A percentile compares a stretch with the other conserved stretches of the same genome.
Conservation (phyloP, 1,140 invertebrate species). For the Venturia canescens region DNA sequence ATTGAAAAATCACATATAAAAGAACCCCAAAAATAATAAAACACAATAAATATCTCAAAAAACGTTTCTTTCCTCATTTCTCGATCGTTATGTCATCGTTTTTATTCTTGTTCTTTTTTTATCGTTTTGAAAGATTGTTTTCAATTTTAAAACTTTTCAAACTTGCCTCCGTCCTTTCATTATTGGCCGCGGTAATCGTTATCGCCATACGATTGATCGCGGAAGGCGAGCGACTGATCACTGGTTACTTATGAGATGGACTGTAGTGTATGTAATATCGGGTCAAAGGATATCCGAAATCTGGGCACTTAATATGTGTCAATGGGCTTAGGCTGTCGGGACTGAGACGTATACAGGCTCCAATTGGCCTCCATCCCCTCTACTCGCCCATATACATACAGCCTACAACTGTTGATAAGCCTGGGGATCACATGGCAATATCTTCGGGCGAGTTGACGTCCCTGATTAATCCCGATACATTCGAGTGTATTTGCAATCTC, state of each 20-base stretch:
- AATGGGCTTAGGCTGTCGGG: constrained; percentile 63
- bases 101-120: too few relatives aligned
- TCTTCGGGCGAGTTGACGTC: constrained; percentile 69
- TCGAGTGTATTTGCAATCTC: constrained; percentile 46
- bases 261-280: constrained; percentile 7
- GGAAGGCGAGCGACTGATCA: too few relatives aligned
- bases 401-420: constrained; percentile 58
- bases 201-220: too few relatives aligned
- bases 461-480: constrained; percentile 67
- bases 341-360: constrained; percentile 62
- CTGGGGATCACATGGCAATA: constrained; percentile 68
- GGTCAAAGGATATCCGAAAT: constrained; percentile 57
- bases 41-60: too few relatives aligned
- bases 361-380: constrained; percentile 62
- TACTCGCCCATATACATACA: background rate
- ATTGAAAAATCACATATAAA: too few relatives aligned
- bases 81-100: too few relatives aligned
- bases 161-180: too few relatives aligned
- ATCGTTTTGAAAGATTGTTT: too few relatives aligned
- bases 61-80: too few relatives aligned
- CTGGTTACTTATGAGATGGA: background rate
- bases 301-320: constrained; percentile 71
- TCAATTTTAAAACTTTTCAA: too few relatives aligned
- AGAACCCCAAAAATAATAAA: too few relatives aligned
- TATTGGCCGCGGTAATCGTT: too few relatives aligned